Evolutionary conservation across 2,888 invertebrate species (phyloP).

Genomic region (Phymatocera aterrima): DNA sequence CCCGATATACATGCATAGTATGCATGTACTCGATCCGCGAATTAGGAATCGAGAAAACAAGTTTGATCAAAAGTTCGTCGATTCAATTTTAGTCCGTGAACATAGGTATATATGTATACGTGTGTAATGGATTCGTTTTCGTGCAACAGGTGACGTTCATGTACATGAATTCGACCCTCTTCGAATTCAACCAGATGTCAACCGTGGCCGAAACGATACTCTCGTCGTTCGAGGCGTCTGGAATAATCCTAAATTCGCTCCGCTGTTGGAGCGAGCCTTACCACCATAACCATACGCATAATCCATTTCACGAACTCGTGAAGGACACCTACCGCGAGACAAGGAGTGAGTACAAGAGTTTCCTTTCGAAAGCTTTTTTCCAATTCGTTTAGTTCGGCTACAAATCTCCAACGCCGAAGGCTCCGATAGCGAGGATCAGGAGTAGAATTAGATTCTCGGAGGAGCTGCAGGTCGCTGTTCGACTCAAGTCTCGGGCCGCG

Average conservation of each 20-base stretch:
- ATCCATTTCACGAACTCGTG: slow-evolving; percentile 91
- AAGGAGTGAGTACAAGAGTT: slow-evolving; percentile 86
- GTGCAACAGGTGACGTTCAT: slow-evolving; percentile 86
- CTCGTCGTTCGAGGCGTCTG: slow-evolving; percentile 82
- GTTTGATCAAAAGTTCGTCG: slow-evolving; percentile 37
- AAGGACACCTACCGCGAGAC: slow-evolving; percentile 89
- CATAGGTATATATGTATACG: background rate
- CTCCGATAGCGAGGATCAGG: background rate
- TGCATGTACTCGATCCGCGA: too few species aligned
- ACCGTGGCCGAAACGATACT: slow-evolving; percentile 86
- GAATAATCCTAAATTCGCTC: slow-evolving; percentile 82
- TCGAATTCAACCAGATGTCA: slow-evolving; percentile 81
- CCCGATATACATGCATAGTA: too few species aligned
- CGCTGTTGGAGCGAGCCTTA: slow-evolving; percentile 84
- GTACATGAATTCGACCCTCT: slow-evolving; percentile 86
- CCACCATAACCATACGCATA: slow-evolving; percentile 88
- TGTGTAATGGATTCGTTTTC: background rate
- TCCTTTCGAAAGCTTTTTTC: too few species aligned
- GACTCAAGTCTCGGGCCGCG: too few species aligned
- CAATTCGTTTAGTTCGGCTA: background rate
- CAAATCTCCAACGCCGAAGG: background rate
- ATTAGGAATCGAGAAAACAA: too few species aligned
- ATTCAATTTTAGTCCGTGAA: background rate
- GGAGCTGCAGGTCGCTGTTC: too few species aligned
- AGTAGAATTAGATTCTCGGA: too few species aligned